These are phyloP conservation scores for Amyelois transitella DNA, from an alignment of 1,140 invertebrate genomes.

Conservation along the genomic window DNA sequence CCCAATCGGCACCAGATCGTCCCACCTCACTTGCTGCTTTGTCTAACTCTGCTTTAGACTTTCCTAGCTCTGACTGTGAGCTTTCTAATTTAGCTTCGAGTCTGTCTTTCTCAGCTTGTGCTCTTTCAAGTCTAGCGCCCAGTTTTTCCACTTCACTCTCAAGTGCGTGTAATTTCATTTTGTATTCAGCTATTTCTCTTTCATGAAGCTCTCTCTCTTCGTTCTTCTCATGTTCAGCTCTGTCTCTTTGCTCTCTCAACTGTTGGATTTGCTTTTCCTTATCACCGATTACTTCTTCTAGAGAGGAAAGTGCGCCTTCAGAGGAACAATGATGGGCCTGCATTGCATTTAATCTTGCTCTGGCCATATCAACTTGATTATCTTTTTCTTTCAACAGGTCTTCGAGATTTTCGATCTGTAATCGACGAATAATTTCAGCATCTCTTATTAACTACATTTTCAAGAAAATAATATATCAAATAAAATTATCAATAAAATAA, in stretches of 20 bases:
- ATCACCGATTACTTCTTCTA: slow-evolving; percentile 96
- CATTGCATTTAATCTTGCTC: slow-evolving; percentile 90
- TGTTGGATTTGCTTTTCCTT: slow-evolving; percentile 98
- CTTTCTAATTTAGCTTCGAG: slow-evolving; percentile 93
- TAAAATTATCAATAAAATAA: slow-evolving; percentile 12
- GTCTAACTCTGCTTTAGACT: slow-evolving; percentile 94
- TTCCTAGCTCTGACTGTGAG: slow-evolving; percentile 93
- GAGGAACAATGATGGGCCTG: slow-evolving; percentile 94
- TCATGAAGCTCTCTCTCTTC: slow-evolving; percentile 96
- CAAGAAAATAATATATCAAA: not conserved
- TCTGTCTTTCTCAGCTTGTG: slow-evolving; percentile 91
- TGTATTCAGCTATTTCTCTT: slow-evolving; percentile 94
- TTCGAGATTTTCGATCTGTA: slow-evolving; percentile 97
- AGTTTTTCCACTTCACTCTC: slow-evolving; percentile 95
- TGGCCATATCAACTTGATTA: slow-evolving; percentile 96
- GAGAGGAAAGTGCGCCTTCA: slow-evolving; percentile 91
- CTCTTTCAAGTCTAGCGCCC: slow-evolving; percentile 89
- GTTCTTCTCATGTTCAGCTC: slow-evolving; percentile 96
- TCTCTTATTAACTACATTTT: slow-evolving; percentile 3
- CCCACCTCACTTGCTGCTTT: slow-evolving; percentile 92
- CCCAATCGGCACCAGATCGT: slow-evolving; percentile 91
- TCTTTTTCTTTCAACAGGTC: slow-evolving; percentile 98
- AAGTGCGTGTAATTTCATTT: slow-evolving; percentile 92
- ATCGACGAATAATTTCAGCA: slow-evolving; percentile 9
- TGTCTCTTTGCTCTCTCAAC: slow-evolving; percentile 89